Conservation (phyloP, 2,797 vertebrate genomes). For the Chelon auratus region DNA sequence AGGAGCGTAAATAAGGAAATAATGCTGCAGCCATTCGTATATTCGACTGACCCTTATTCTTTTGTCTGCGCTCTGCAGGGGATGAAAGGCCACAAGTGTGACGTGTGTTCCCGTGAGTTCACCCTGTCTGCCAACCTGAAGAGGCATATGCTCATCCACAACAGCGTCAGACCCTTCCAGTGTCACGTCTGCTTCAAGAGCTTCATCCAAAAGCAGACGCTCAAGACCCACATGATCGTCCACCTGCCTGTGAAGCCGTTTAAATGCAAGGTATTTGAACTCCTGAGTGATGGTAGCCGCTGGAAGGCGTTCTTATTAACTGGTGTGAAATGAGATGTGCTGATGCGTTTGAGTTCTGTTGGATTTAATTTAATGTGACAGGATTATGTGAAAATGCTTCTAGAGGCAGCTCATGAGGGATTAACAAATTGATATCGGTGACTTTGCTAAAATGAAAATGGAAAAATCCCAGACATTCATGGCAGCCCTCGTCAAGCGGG, state of each 20-base stretch:
- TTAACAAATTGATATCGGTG: conserved; percentile 14
- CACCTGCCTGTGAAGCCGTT: conserved; percentile 97
- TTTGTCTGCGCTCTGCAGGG: conserved; percentile 81
- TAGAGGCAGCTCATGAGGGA: not conserved
- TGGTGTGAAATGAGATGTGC: conserved; percentile 23
- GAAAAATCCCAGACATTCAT: not conserved
- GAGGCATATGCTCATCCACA: conserved; percentile 98
- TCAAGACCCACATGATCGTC: conserved; percentile 99
- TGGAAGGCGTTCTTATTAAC: conserved; percentile 7
- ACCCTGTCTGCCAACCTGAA: conserved; percentile 98
- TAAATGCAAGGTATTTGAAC: conserved; percentile 91
- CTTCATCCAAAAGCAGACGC: conserved; percentile 98
- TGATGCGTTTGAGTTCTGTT: conserved; percentile 3
- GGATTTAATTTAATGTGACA: conserved; percentile 1
- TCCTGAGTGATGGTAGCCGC: not conserved
- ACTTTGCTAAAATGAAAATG: not conserved
- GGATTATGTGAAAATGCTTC: conserved; percentile 22
- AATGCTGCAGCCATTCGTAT: no score
- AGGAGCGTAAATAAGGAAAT: no score
- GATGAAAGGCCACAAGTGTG: conserved; percentile 97
- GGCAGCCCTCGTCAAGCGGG: not conserved
- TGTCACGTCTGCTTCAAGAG: conserved; percentile 99
- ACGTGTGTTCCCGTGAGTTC: conserved; percentile 97
- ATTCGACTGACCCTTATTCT: conserved; percentile 8
- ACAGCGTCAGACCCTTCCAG: conserved; percentile 96